A percentile compares a stretch with the other conserved stretches of the same genome.
These are phyloP conservation scores for Holotrichia oblita DNA, from an alignment of 1,140 invertebrate genomes.

Conservation along the genomic window DNA sequence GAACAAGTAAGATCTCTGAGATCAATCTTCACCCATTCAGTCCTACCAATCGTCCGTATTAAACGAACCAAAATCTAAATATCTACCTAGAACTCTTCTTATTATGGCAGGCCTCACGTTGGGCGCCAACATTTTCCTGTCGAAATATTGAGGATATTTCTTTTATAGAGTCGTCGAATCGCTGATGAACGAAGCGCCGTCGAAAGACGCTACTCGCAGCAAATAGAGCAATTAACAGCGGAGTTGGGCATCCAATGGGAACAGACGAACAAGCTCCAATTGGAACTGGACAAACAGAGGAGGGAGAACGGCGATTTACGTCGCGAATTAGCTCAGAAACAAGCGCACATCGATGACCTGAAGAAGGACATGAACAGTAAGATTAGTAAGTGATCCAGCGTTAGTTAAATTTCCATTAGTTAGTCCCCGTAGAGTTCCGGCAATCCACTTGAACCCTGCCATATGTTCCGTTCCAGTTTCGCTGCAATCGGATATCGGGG, in stretches of 20 bases:
- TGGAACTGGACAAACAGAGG: conserved; percentile 80
- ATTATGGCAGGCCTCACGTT: no score
- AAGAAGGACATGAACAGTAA: conserved; percentile 81
- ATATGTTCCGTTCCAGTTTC: conserved; percentile 63
- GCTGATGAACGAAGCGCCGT: conserved; percentile 77
- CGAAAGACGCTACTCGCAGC: conserved; percentile 76
- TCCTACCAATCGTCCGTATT: no score
- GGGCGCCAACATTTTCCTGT: no score
- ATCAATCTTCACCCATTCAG: no score
- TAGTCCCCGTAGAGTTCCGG: conserved; percentile 8
- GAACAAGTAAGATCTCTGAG: no score
- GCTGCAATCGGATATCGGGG: conserved; percentile 77
- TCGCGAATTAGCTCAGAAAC: conserved; percentile 76
- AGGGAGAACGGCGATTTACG: conserved; percentile 77
- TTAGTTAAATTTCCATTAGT: neutral
- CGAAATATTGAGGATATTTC: no score
- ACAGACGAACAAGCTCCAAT: conserved; percentile 75
- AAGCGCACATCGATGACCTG: conserved; percentile 76
- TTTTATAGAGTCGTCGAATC: conserved; percentile 61
- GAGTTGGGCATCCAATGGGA: conserved; percentile 84
- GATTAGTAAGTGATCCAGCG: conserved; percentile 66
- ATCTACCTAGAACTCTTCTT: no score
- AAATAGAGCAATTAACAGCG: conserved; percentile 78
- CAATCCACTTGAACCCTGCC: conserved; percentile 21
- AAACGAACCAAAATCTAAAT: no score